These are phyloP conservation scores for Malachius bipustulatus DNA, from an alignment of 2,888 invertebrate genomes.

Conservation along the genomic window DNA sequence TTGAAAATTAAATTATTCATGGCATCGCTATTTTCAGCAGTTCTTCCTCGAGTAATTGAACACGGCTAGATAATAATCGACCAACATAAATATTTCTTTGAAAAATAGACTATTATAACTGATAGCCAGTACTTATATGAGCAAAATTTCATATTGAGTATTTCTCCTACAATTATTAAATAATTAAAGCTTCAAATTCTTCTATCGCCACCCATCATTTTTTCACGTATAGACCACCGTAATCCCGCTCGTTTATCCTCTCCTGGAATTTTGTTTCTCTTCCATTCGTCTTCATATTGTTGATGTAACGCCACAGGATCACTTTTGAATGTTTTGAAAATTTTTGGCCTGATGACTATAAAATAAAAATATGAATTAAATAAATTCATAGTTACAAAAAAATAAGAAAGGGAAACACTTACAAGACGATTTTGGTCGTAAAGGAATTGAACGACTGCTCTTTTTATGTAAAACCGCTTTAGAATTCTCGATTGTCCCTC, in stretches of 20 bases:
- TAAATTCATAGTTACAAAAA: background rate
- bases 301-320: conserved; percentile 71
- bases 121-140: too few relatives aligned
- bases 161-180: background rate
- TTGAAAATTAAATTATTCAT: too few relatives aligned
- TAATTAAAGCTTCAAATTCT: conserved; percentile 14
- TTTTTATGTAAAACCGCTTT: background rate
- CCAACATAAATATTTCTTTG: too few relatives aligned
- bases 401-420: conserved; percentile 3
- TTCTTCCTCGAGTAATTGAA: too few relatives aligned
- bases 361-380: conserved; percentile 13
- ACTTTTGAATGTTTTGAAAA: conserved; percentile 33
- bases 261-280: conserved; percentile 62
- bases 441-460: too few relatives aligned
- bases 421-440: conserved; percentile 1
- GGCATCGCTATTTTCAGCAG: too few relatives aligned
- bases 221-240: conserved; percentile 59
- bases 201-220: conserved; percentile 44
- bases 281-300: conserved; percentile 63
- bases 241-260: conserved; percentile 54
- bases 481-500: too few relatives aligned
- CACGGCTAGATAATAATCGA: too few relatives aligned
- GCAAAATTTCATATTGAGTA: too few relatives aligned
- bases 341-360: conserved; percentile 51
- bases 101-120: too few relatives aligned